Evolutionary conservation across 2,113 vertebrate genomes (phyloP).

Genomic region (Mirza zaza): DNA sequence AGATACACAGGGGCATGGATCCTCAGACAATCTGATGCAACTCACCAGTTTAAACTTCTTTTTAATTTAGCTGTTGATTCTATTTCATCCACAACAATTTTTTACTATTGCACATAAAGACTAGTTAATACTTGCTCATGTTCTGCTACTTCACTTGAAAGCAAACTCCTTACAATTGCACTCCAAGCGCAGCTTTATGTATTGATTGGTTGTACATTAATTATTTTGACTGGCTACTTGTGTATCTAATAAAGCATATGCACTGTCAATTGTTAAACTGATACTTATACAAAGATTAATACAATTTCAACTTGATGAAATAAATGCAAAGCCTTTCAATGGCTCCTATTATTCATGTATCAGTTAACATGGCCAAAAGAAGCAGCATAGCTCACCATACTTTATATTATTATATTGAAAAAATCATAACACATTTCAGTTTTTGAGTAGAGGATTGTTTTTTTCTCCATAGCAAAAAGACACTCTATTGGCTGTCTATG

Average conservation of each 20-base stretch:
- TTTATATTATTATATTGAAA: neutral
- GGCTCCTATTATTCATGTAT: neutral
- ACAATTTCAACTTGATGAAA: neutral
- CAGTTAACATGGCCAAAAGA: neutral
- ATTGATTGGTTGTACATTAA: slow-evolving; percentile 56
- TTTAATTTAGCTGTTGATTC: neutral
- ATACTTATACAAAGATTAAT: neutral
- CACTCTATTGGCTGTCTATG: rapidly evolving
- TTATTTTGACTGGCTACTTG: neutral
- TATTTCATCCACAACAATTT: neutral
- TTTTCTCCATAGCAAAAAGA: neutral
- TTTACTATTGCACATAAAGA: neutral
- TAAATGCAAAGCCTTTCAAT: neutral
- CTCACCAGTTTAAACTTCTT: neutral
- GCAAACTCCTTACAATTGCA: slow-evolving; percentile 44
- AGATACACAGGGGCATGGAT: neutral
- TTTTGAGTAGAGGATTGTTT: neutral
- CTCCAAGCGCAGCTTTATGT: neutral
- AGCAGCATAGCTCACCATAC: neutral
- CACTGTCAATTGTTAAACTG: neutral
- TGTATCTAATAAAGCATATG: neutral
- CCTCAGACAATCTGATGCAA: neutral
- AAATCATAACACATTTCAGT: neutral
- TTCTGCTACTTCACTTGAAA: slow-evolving; percentile 57
- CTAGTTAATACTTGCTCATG: slow-evolving; percentile 54